These are phyloP conservation scores for Eueremaeus valkanovi DNA, from an alignment of 2,888 invertebrate species.

Conservation along the genomic window DNA sequence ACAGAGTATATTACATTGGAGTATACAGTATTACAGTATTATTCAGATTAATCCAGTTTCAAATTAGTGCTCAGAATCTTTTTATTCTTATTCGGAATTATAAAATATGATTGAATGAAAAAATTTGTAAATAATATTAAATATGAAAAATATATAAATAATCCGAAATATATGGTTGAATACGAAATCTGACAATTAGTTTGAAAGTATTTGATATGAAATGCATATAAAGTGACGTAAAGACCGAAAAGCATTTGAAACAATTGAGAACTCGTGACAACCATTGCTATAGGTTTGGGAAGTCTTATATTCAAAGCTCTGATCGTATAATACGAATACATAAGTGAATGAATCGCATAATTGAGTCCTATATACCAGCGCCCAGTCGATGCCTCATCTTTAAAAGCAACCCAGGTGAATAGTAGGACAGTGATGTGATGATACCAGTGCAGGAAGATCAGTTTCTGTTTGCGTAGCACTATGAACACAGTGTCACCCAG, in stretches of 20 bases:
- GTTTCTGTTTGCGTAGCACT: slow-evolving; percentile 76
- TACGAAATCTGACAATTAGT: slow-evolving; percentile 69
- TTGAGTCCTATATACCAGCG: slow-evolving; percentile 95
- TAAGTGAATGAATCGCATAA: slow-evolving; percentile 82
- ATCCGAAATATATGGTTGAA: slow-evolving; percentile 78
- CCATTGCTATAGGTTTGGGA: slow-evolving; percentile 72
- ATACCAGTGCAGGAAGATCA: slow-evolving; percentile 94
- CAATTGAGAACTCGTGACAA: slow-evolving; percentile 84
- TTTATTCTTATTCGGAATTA: too few relatives aligned
- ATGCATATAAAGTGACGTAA: slow-evolving; percentile 81
- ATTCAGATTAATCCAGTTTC: too few relatives aligned
- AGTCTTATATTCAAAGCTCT: slow-evolving; percentile 79
- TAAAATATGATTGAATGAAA: slow-evolving; percentile 78
- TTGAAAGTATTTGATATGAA: slow-evolving; percentile 61
- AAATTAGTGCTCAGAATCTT: too few relatives aligned
- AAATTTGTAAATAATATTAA: slow-evolving; percentile 87
- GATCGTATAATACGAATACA: slow-evolving; percentile 63
- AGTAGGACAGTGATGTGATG: slow-evolving; percentile 91
- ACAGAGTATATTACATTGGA: too few relatives aligned
- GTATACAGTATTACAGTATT: too few relatives aligned
- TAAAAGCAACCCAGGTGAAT: slow-evolving; percentile 80
- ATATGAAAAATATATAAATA: slow-evolving; percentile 91
- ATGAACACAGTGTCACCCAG: slow-evolving; percentile 93
- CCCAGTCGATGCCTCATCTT: slow-evolving; percentile 55
- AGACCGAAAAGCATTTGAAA: slow-evolving; percentile 94